Conservation (phyloP, 2,888 invertebrate species). For the Trichogramma evanescens region DNA sequence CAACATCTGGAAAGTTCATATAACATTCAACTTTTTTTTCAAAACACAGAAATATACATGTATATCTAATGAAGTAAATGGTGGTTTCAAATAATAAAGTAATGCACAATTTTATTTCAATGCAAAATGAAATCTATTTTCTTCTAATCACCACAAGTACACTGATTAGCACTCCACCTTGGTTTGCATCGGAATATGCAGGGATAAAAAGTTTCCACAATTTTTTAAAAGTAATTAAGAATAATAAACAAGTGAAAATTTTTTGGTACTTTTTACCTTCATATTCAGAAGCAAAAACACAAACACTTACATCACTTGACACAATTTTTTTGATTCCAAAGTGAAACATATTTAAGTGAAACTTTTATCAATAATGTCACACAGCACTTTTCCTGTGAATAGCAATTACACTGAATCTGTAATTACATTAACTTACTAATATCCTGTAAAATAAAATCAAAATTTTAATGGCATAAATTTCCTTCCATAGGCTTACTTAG, state of each 20-base stretch:
- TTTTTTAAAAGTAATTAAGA: too few species aligned
- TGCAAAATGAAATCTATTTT: slow-evolving; percentile 45
- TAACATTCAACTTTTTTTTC: too few species aligned
- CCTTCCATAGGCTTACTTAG: neutral
- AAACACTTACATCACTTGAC: slow-evolving; percentile 46
- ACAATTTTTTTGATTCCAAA: slow-evolving; percentile 31
- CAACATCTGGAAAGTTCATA: neutral
- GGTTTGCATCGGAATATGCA: slow-evolving; percentile 31
- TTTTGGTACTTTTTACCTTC: slow-evolving; percentile 13
- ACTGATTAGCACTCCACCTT: slow-evolving; percentile 46
- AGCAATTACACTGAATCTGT: slow-evolving; percentile 3
- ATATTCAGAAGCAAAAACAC: slow-evolving; percentile 37
- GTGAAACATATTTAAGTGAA: slow-evolving; percentile 11
- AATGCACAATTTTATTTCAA: slow-evolving; percentile 36
- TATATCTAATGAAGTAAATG: too few species aligned
- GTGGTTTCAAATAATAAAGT: slow-evolving; percentile 25
- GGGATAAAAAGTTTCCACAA: neutral
- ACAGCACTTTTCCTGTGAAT: slow-evolving; percentile 33
- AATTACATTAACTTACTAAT: neutral
- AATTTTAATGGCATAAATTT: neutral
- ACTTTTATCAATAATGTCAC: slow-evolving; percentile 26
- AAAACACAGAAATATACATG: too few species aligned
- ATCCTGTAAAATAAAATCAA: neutral
- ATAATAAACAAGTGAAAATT: too few species aligned
- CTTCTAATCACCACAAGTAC: slow-evolving; percentile 40